phyloP scores from a whole-genome alignment of 2,797 vertebrate genomes.

The Hephaestus fuliginosus region DNA sequence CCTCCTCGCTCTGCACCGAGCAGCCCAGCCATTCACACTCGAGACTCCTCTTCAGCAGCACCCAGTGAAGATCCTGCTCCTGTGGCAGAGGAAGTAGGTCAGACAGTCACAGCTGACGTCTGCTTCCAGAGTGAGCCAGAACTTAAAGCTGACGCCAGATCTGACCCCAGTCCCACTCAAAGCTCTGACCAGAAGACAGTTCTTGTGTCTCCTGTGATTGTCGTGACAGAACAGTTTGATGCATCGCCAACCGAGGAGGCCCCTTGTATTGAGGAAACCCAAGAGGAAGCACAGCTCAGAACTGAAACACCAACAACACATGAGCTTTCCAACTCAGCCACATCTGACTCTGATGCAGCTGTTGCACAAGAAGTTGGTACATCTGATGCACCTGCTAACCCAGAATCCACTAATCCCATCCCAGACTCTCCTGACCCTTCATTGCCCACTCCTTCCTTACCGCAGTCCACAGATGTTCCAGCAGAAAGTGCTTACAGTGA shows the following conservation, averaged over 20 bases:
- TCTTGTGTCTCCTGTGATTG: conserved; percentile 45
- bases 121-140: conserved; percentile 16
- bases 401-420: neutral
- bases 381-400: conserved; percentile 14
- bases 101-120: conserved; percentile 17
- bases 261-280: neutral
- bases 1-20: conserved; percentile 83
- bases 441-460: neutral
- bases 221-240: conserved; percentile 43
- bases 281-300: neutral
- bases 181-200: neutral
- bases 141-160: neutral
- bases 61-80: conserved; percentile 17
- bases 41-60: neutral
- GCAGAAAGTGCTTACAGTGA: conserved; percentile 10
- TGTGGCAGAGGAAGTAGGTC: conserved; percentile 27
- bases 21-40: conserved; percentile 78
- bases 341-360: conserved; percentile 5
- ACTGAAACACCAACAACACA: neutral
- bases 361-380: neutral
- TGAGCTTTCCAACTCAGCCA: neutral
- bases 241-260: neutral
- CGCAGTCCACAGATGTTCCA: conserved; percentile 14
- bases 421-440: conserved; percentile 19
- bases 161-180: conserved; percentile 2